Percentiles rank a stretch among this genome's conserved stretches.
These are phyloP conservation scores for Tretioscincus oriximinensis DNA, from an alignment of 2,113 vertebrate genomes.

Conservation along the genomic window DNA sequence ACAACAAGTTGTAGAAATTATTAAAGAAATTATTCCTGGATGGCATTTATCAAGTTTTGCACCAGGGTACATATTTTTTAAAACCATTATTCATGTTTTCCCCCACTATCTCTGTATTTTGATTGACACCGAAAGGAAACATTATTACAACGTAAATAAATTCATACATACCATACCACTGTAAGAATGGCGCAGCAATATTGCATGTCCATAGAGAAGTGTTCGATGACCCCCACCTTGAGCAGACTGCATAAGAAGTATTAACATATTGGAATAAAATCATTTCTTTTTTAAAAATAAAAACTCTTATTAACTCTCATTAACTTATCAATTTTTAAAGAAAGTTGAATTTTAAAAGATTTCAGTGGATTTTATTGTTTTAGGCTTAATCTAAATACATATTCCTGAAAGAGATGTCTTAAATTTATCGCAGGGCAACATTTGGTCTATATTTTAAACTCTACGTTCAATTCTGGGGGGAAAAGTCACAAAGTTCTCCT, in stretches of 20 bases:
- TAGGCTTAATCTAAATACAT: not conserved
- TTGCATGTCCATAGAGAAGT: conserved; percentile 90
- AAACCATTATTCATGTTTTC: not conserved
- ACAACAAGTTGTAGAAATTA: not conserved
- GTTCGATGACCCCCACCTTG: conserved; percentile 93
- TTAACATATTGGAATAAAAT: not conserved
- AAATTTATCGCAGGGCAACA: not conserved
- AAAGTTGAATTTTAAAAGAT: not conserved
- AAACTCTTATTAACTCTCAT: not conserved
- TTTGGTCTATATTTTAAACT: not conserved
- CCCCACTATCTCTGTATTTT: not conserved
- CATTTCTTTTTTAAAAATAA: not conserved
- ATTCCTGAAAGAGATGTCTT: not conserved
- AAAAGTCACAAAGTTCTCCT: not conserved
- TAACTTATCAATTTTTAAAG: not conserved
- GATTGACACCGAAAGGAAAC: not conserved
- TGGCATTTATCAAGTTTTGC: not conserved
- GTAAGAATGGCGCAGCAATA: conserved; percentile 92
- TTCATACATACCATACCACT: conserved; percentile 88
- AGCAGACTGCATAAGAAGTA: conserved; percentile 74
- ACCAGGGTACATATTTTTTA: not conserved
- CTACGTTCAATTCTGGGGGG: no score
- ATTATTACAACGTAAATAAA: not conserved
- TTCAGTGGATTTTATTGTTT: not conserved
- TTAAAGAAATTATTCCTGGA: not conserved